phyloP scores from a whole-genome alignment of 2,113 vertebrate genomes.

The Chloebia gouldiae region DNA sequence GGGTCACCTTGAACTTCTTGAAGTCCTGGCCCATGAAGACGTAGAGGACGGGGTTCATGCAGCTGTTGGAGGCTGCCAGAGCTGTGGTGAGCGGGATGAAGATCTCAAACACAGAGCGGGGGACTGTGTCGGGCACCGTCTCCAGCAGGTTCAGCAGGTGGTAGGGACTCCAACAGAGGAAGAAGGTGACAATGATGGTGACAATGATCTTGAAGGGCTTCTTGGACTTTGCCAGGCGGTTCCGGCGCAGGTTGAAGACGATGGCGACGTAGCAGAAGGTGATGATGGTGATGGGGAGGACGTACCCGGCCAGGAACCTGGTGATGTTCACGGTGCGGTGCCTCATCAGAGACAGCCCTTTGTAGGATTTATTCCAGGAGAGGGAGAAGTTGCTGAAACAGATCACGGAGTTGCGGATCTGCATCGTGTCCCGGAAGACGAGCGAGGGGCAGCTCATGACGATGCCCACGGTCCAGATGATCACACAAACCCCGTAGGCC shows the following conservation, averaged over 20 bases:
- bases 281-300: conserved; percentile 81
- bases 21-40: conserved; percentile 96
- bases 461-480: conserved; percentile 80
- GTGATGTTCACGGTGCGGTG: conserved; percentile 70
- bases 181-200: conserved; percentile 85
- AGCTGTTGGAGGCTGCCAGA: conserved; percentile 87
- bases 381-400: conserved; percentile 85
- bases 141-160: conserved; percentile 83
- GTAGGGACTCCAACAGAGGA: conserved; percentile 88
- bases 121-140: neutral
- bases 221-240: conserved; percentile 77
- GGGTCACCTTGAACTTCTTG: conserved; percentile 77
- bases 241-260: conserved; percentile 71
- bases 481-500: conserved; percentile 68
- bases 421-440: conserved; percentile 76
- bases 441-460: conserved; percentile 80
- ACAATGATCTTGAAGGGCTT: conserved; percentile 87
- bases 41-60: conserved; percentile 92
- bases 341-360: neutral
- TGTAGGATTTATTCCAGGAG: neutral
- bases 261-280: conserved; percentile 78
- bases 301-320: conserved; percentile 80
- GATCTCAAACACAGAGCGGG: conserved; percentile 25
- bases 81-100: conserved; percentile 69
- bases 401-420: neutral